Percentiles rank a stretch among this genome's conserved stretches.
These are phyloP conservation scores for Eudasyphora cyanicolor DNA, from an alignment of 2,888 invertebrate genomes.

Conservation along the genomic window DNA sequence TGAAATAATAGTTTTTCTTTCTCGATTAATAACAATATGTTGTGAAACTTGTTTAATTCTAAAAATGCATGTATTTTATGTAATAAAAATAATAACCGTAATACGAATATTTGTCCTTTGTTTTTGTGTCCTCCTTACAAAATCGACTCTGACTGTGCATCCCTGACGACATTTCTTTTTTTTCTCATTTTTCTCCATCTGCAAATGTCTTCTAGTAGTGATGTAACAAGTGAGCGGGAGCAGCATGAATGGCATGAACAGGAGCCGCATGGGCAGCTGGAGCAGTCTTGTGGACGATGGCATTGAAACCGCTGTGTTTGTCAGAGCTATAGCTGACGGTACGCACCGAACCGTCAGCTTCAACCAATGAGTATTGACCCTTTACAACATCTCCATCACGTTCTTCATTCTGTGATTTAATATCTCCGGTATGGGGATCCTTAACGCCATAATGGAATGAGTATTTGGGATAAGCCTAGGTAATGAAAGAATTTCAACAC, in stretches of 20 bases:
- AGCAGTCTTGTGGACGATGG: conserved; percentile 84
- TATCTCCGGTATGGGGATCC: conserved; percentile 86
- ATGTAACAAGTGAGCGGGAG: conserved; percentile 78
- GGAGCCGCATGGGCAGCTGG: conserved; percentile 81
- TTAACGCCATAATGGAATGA: conserved; percentile 86
- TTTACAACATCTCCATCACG: conserved; percentile 87
- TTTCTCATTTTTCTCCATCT: no score
- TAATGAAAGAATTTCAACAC: no score
- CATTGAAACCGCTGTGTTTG: conserved; percentile 86
- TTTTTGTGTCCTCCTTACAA: no score
- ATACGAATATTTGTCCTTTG: no score
- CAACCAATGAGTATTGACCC: conserved; percentile 83
- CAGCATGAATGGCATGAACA: conserved; percentile 69
- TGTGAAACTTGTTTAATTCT: no score
- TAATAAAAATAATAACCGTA: no score
- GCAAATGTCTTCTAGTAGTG: no score
- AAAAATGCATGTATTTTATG: no score
- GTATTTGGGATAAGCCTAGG: conserved; percentile 85
- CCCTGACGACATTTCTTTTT: no score
- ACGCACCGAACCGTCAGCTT: conserved; percentile 80
- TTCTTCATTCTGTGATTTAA: conserved; percentile 85
- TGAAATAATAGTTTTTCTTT: no score
- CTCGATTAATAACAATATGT: no score
- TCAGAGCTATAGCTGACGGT: conserved; percentile 85
- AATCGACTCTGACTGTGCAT: no score